Evolutionary conservation across 2,797 vertebrate genomes (phyloP), one percentile per base, ranked within the genome.

Genomic region (Calcarius lapponicus): DNA sequence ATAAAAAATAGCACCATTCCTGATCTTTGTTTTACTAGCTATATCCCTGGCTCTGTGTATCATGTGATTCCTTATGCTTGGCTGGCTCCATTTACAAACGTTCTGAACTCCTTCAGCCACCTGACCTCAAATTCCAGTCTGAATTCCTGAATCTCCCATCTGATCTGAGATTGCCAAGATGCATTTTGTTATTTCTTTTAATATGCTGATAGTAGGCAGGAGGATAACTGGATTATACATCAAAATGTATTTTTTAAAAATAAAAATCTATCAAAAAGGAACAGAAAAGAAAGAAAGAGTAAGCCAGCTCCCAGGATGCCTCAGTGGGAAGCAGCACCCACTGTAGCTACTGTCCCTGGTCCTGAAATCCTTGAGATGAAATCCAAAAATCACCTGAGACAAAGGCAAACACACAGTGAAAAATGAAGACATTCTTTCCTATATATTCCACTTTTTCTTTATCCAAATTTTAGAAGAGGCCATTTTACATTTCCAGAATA

Each of bases 301-400:
- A n/a, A 56, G 45, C 4, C 26, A 70, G 32, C 28, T 34, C 56
- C 50, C 24, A 9, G 62, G 29, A 8, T 2, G 3, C 7, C 10
- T 9, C 6, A 1, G 22, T 1, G 18, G 38, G 75, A 80, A 60
- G 42, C 7, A 1, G 47, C 1, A 6, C 9, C 7, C 0, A 15
- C 40, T 1, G 12, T 13, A 34, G 56, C 53, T 57, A 40, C 76
- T 92, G 71, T 88, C 91, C 62, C 42, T 89, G 82, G 86, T 90
- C 10, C 88, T 85, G 80, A 88, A 94, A 51, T 32, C 24, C 51
- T 20, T 17, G 34, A 29, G 19, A 58, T 19, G 5, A 34, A 69
- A 56, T 1, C 16, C 2, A 56, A 50, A 60, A 62, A 22, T 1
- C 34, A 19, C 15, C 11, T 0, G 7, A 48, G 24, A 15, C 20